A percentile compares a stretch with the other conserved stretches of the same genome.
phyloP scores from a whole-genome alignment of 2,113 vertebrate genomes.

The Tympanuchus pallidicinctus region DNA sequence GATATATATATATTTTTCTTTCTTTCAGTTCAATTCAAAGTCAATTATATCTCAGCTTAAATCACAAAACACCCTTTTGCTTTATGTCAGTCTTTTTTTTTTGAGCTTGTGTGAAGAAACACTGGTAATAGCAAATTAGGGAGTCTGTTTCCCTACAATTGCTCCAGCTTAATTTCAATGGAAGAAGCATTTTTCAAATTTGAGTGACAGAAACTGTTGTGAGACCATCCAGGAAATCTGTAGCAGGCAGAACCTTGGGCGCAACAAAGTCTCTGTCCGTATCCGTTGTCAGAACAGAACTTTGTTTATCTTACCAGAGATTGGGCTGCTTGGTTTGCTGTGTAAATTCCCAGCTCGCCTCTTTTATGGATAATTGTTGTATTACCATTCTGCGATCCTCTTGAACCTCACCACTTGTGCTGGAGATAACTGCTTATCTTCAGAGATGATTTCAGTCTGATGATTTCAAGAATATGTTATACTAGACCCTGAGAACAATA shows the following conservation, averaged over 20 bases:
- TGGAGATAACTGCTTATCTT: neutral
- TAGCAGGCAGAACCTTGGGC: neutral
- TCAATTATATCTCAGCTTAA: neutral
- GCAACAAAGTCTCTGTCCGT: neutral
- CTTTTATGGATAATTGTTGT: neutral
- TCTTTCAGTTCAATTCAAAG: neutral
- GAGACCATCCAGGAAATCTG: neutral
- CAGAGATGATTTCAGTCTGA: neutral
- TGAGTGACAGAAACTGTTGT: neutral
- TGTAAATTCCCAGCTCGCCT: neutral
- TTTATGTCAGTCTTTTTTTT: neutral
- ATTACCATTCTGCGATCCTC: neutral
- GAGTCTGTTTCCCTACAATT: fast-evolving
- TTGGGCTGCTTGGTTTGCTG: neutral
- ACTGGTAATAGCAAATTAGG: neutral
- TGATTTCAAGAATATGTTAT: neutral
- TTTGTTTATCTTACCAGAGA: neutral
- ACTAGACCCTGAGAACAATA: neutral
- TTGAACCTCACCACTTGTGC: neutral
- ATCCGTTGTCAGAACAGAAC: neutral
- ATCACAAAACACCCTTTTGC: neutral
- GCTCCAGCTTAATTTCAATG: neutral
- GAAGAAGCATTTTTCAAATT: neutral
- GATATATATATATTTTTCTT: too few relatives aligned
- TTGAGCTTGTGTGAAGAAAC: neutral